Evolutionary conservation across 2,888 invertebrate genomes (phyloP).

Genomic region (Cistogaster globosa): DNA sequence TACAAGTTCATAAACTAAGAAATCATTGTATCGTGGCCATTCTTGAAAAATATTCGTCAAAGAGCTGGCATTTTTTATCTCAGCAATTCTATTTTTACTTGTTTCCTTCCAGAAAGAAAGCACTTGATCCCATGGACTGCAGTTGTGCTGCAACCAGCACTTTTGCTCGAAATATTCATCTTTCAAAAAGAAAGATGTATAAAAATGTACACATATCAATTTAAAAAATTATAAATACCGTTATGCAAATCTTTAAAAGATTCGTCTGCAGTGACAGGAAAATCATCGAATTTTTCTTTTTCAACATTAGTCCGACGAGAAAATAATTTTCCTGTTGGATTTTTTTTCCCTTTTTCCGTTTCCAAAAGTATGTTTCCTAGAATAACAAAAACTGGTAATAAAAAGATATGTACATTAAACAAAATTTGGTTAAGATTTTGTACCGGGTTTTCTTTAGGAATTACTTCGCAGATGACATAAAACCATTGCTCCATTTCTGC

Average conservation of each 20-base stretch:
- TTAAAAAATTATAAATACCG: background rate
- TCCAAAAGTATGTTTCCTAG: constrained; percentile 52
- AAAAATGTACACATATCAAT: background rate
- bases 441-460: constrained; percentile 38
- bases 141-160: constrained; percentile 59
- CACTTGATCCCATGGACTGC: constrained; percentile 52
- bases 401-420: background rate
- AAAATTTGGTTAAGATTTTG: constrained; percentile 29
- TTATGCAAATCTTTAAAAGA: constrained; percentile 45
- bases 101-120: constrained; percentile 49
- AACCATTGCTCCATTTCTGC: constrained; percentile 50
- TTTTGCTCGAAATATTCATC: constrained; percentile 59
- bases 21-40: constrained; percentile 54
- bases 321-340: constrained; percentile 63
- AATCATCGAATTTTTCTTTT: constrained; percentile 45
- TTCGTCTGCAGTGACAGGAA: constrained; percentile 51
- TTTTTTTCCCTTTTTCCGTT: constrained; percentile 46
- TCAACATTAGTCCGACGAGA: constrained; percentile 60
- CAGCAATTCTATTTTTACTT: constrained; percentile 47
- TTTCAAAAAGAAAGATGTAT: constrained; percentile 34
- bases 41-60: constrained; percentile 43
- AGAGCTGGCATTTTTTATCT: constrained; percentile 47
- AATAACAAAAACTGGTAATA: constrained; percentile 1
- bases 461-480: constrained; percentile 45
- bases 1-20: constrained; percentile 36